Percentiles rank a stretch among this genome's conserved stretches.
phyloP scores from a whole-genome alignment of 2,113 vertebrate genomes.

The Aythya baeri region DNA sequence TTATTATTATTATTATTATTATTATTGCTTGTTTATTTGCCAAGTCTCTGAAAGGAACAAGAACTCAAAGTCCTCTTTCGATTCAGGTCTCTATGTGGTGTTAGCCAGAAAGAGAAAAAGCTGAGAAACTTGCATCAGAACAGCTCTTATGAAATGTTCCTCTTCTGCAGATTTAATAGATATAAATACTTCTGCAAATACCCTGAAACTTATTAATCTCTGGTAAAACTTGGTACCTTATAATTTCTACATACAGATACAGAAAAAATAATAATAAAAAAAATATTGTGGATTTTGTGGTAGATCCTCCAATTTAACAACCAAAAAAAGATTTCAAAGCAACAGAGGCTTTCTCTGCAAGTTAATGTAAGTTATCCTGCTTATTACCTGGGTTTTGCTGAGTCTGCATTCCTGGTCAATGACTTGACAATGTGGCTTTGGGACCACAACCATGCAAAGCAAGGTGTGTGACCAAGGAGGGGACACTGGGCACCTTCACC shows the following conservation, averaged over 20 bases:
- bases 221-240: slow-evolving; percentile 24
- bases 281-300: slow-evolving; percentile 37
- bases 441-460: neutral
- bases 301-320: slow-evolving; percentile 13
- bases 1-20: too few species aligned
- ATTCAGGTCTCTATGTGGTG: neutral
- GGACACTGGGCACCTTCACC: neutral
- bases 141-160: neutral
- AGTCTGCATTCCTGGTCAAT: neutral
- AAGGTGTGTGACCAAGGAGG: neutral
- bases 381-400: neutral
- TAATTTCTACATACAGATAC: neutral
- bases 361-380: neutral
- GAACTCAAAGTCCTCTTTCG: neutral
- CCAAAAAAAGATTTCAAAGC: slow-evolving; percentile 6
- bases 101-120: neutral
- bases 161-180: neutral
- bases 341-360: neutral
- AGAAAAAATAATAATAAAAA: neutral
- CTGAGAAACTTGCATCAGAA: neutral
- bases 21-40: neutral
- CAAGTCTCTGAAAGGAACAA: neutral
- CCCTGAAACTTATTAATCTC: slow-evolving; percentile 21
- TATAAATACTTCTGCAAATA: slow-evolving; percentile 31
- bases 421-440: slow-evolving; percentile 27